These are phyloP conservation scores for Crocuta crocuta DNA, from an alignment of 2,113 vertebrate genomes.

Conservation along the genomic window DNA sequence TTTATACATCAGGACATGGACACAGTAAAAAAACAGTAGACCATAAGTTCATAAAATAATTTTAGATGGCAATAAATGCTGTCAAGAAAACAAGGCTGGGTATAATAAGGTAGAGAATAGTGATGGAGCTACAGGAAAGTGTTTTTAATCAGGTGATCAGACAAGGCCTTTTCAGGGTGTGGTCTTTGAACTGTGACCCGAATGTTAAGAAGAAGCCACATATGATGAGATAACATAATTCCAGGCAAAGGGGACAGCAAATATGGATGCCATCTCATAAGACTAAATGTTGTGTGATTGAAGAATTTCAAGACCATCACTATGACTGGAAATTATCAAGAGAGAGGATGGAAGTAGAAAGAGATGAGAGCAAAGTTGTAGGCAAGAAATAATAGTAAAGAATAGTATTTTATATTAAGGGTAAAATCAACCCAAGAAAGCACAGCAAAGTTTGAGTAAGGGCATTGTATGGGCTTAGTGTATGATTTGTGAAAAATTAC, in stretches of 20 bases:
- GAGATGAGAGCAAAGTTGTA: neutral
- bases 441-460: neutral
- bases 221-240: neutral
- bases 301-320: neutral
- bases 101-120: neutral
- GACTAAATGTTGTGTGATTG: neutral
- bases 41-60: neutral
- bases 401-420: neutral
- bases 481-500: neutral
- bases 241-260: neutral
- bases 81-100: neutral
- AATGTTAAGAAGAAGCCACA: neutral
- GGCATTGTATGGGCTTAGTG: neutral
- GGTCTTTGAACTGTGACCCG: neutral
- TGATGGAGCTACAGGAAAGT: neutral
- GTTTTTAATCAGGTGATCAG: neutral
- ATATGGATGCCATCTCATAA: neutral
- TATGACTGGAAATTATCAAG: neutral
- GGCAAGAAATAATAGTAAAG: neutral
- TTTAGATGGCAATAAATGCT: neutral
- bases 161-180: neutral
- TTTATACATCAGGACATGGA: neutral
- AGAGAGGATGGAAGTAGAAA: neutral
- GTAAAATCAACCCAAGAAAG: neutral
- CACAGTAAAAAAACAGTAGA: neutral